These are phyloP conservation scores for Semotilus atromaculatus DNA, from an alignment of 2,797 vertebrate genomes.

Conservation along the genomic window DNA sequence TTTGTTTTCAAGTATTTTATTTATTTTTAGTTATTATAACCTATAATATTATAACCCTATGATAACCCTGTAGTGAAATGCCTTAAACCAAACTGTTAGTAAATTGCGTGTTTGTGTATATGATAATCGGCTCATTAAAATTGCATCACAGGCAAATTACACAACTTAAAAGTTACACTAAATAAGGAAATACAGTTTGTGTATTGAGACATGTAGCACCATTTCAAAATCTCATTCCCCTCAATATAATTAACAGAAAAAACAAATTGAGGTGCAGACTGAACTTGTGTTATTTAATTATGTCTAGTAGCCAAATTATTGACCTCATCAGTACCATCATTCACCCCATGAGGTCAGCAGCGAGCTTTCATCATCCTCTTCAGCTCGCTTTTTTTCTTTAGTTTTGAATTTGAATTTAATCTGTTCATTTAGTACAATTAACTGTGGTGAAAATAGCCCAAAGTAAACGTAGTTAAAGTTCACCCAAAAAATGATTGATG, in stretches of 20 bases:
- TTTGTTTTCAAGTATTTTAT: neutral
- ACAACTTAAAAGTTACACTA: neutral
- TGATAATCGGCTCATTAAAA: neutral
- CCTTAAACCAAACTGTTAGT: neutral
- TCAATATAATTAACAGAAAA: neutral
- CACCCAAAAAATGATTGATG: neutral
- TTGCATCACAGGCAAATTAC: neutral
- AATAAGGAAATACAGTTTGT: neutral
- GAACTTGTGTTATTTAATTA: neutral
- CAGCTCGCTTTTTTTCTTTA: neutral
- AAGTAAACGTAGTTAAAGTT: neutral
- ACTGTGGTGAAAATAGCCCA: neutral
- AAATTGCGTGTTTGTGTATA: neutral
- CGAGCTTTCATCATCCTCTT: neutral
- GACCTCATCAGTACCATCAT: neutral
- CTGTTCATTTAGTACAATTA: neutral
- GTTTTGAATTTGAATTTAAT: neutral
- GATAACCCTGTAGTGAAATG: neutral
- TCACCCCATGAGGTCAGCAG: conserved; percentile 43
- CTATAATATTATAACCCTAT: neutral
- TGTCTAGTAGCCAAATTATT: neutral
- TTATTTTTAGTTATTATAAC: neutral
- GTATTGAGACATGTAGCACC: neutral
- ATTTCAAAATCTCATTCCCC: neutral
- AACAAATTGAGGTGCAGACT: neutral